Evolutionary conservation across 2,113 vertebrate genomes (phyloP).

Genomic region (Rhinopomastus cyanomelas): DNA sequence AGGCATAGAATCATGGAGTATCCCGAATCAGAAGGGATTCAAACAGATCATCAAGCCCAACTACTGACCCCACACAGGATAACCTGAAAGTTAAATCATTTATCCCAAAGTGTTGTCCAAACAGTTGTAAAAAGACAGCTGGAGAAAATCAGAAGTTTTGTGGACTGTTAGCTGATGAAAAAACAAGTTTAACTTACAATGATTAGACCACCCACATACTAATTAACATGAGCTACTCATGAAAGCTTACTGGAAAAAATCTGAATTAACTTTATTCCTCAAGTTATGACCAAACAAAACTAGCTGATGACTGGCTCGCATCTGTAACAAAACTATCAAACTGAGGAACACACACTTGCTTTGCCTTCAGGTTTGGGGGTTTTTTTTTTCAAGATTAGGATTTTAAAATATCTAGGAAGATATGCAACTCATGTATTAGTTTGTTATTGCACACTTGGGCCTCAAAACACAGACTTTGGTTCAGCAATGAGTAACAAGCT

Average conservation of each 20-base stretch:
- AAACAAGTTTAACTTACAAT: neutral
- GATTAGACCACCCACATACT: neutral
- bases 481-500: neutral
- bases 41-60: neutral
- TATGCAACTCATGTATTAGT: neutral
- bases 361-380: neutral
- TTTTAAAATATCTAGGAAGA: neutral
- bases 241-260: neutral
- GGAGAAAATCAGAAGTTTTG: neutral
- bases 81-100: neutral
- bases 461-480: neutral
- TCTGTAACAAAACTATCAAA: neutral
- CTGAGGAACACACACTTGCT: neutral
- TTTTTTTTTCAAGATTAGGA: neutral
- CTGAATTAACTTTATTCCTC: neutral
- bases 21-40: neutral
- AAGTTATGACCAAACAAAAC: neutral
- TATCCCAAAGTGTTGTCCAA: neutral
- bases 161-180: neutral
- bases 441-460: neutral
- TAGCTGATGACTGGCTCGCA: neutral
- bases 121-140: neutral
- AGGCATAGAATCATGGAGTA: neutral
- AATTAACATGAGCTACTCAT: neutral
- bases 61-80: neutral